Percentiles rank a stretch among this genome's conserved stretches.
Conservation (phyloP, 2,888 invertebrate genomes). For the Leptopilina myrica region DNA sequence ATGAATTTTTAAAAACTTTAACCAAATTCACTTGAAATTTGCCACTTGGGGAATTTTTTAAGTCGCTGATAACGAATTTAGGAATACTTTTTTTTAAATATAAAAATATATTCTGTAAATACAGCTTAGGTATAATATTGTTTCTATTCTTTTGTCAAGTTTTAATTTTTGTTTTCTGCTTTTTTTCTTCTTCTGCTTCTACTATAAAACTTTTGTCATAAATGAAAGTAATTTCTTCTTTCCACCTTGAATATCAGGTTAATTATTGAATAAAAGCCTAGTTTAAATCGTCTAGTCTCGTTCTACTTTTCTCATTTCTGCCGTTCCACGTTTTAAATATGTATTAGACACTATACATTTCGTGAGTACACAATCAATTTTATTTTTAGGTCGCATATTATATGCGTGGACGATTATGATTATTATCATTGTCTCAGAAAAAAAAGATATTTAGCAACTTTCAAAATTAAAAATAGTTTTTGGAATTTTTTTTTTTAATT, state of each 20-base stretch:
- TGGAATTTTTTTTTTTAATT: too few species aligned
- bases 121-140: too few species aligned
- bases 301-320: slow-evolving; percentile 25
- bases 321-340: slow-evolving; percentile 31
- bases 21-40: too few species aligned
- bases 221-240: not conserved
- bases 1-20: too few species aligned
- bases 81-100: too few species aligned
- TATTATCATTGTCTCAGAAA: not conserved
- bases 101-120: too few species aligned
- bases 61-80: too few species aligned
- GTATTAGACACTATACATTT: slow-evolving; percentile 26
- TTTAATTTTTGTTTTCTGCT: too few species aligned
- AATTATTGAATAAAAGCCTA: slow-evolving; percentile 34
- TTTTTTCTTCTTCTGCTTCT: not conserved
- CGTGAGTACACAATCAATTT: slow-evolving; percentile 2
- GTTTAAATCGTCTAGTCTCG: slow-evolving; percentile 23
- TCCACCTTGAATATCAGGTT: slow-evolving; percentile 14
- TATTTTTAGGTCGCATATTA: not conserved
- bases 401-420: not conserved
- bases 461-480: not conserved
- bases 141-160: too few species aligned
- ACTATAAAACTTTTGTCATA: not conserved
- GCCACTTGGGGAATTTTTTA: too few species aligned
- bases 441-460: not conserved